These are phyloP conservation scores for Brachypodius melanocephalos DNA, from an alignment of 2,113 vertebrate genomes.

Conservation along the genomic window DNA sequence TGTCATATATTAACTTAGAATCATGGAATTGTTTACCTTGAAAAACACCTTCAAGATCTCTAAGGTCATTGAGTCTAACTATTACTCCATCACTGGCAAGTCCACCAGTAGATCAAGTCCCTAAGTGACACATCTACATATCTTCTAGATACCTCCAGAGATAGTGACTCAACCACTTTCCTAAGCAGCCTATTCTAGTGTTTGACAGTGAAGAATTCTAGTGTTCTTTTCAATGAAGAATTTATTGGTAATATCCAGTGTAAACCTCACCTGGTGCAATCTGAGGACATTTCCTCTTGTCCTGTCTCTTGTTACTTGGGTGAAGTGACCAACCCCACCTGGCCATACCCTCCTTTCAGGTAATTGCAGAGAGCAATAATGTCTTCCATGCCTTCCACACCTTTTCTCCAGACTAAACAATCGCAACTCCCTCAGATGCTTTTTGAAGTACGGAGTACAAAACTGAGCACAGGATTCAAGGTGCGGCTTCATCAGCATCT, in stretches of 20 bases:
- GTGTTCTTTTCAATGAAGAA: not conserved
- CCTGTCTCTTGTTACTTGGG: not conserved
- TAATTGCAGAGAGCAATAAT: not conserved
- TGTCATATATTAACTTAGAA: not conserved
- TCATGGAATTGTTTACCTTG: not conserved
- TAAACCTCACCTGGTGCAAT: not conserved
- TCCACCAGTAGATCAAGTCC: not conserved
- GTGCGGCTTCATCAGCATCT: accelerated
- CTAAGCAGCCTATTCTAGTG: not conserved
- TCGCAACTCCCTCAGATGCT: not conserved
- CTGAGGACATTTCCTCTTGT: not conserved
- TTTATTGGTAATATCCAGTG: not conserved
- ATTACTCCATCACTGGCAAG: not conserved
- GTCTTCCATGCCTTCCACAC: not conserved
- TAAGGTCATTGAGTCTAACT: not conserved
- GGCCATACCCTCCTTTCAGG: not conserved
- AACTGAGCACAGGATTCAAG: not conserved
- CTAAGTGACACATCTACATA: not conserved
- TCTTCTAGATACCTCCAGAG: not conserved
- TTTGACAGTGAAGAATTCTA: not conserved
- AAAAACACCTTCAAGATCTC: not conserved
- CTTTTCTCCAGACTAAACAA: not conserved
- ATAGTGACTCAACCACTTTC: not conserved
- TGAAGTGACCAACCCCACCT: not conserved
- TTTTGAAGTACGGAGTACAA: not conserved